Evolutionary conservation across 2,113 vertebrate species (phyloP).

Genomic region (Rutilus rutilus): DNA sequence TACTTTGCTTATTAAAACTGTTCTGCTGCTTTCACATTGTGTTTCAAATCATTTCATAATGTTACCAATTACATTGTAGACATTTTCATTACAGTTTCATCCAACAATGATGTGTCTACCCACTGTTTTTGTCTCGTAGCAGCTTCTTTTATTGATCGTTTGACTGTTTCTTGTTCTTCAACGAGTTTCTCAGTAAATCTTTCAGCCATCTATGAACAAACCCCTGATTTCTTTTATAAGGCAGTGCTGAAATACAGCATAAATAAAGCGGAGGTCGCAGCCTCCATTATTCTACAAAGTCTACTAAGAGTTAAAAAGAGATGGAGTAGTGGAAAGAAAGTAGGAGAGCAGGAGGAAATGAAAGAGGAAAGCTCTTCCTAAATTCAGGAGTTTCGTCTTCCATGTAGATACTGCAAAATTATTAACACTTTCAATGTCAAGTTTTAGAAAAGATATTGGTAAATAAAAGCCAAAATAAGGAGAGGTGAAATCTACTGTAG

Average conservation of each 20-base stretch:
- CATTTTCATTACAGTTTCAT: neutral
- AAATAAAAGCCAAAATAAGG: neutral
- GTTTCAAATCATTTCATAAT: neutral
- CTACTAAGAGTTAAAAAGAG: constrained; percentile 10
- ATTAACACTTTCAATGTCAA: neutral
- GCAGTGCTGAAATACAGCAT: neutral
- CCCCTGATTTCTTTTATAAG: neutral
- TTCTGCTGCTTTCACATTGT: neutral
- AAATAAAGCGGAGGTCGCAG: neutral
- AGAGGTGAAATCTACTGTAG: neutral
- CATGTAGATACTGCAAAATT: neutral
- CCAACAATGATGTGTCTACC: neutral
- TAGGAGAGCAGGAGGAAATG: neutral
- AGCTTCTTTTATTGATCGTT: neutral
- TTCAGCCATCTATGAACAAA: neutral
- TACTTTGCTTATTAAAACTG: neutral
- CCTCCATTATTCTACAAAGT: neutral
- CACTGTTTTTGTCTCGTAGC: neutral
- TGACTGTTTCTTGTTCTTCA: neutral
- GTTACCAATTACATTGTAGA: neutral
- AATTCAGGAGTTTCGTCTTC: neutral
- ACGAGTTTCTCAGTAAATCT: constrained; percentile 18
- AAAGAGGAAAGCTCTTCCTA: neutral
- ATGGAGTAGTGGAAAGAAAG: neutral
- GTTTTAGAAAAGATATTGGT: neutral